A percentile compares a stretch with the other conserved stretches of the same genome.
Evolutionary conservation across 2,888 invertebrate genomes (phyloP).

Genomic region (Hecatera dysodea): DNA sequence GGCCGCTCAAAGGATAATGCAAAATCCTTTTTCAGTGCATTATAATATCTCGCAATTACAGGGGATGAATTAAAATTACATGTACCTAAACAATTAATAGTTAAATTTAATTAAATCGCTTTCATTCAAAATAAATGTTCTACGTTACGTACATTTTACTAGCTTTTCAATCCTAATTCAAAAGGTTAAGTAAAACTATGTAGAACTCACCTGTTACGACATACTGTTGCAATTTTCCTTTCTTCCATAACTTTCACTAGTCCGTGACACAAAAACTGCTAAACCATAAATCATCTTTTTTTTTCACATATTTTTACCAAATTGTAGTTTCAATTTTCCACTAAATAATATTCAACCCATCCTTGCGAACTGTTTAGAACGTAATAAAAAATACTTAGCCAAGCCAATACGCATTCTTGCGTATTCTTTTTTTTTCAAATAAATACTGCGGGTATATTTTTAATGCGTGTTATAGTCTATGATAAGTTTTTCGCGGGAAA

Average conservation of each 20-base stretch:
- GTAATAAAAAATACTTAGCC: conserved; percentile 5
- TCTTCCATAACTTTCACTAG: conserved; percentile 50
- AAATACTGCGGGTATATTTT: conserved; percentile 45
- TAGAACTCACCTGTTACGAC: conserved; percentile 56
- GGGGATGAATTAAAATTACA: background rate
- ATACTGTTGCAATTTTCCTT: conserved; percentile 29
- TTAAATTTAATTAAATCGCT: background rate
- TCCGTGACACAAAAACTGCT: conserved; percentile 57
- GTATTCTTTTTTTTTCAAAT: conserved; percentile 16
- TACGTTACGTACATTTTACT: background rate
- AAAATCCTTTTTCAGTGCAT: background rate
- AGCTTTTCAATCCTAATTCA: background rate
- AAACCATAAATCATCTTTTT: conserved; percentile 56
- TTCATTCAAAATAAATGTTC: background rate
- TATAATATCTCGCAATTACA: background rate
- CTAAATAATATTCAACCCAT: conserved; percentile 49
- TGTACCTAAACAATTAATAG: background rate
- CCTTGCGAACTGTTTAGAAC: conserved; percentile 27
- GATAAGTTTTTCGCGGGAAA: conserved; percentile 86
- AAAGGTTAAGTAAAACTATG: background rate
- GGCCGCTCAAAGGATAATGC: background rate
- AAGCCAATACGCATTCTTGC: conserved; percentile 18
- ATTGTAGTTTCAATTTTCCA: conserved; percentile 14
- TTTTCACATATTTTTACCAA: conserved; percentile 21
- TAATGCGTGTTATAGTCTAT: conserved; percentile 61